phyloP scores from a whole-genome alignment of 1,140 invertebrate species.

The Pogonus chalceus region DNA sequence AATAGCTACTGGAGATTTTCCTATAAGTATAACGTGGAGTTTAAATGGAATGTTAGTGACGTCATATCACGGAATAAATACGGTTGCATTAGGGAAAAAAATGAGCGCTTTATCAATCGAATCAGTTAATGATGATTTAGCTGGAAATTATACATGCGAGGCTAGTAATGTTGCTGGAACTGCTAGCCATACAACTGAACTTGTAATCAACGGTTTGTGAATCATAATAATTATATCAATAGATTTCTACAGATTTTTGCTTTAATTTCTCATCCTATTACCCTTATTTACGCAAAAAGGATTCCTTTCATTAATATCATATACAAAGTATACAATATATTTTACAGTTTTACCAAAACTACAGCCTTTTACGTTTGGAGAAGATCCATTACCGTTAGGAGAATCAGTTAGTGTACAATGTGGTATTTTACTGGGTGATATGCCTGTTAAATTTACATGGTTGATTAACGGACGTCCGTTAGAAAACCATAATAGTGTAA shows the following conservation, averaged over 20 bases:
- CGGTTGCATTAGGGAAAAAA: constrained; percentile 34
- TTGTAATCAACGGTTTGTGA: constrained; percentile 43
- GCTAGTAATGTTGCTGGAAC: constrained; percentile 57
- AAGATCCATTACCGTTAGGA: constrained; percentile 38
- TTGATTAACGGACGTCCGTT: constrained; percentile 35
- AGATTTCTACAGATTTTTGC: not conserved
- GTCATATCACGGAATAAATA: constrained; percentile 4
- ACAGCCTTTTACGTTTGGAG: constrained; percentile 54
- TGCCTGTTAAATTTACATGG: constrained; percentile 35
- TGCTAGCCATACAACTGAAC: constrained; percentile 46
- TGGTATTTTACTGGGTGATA: constrained; percentile 25
- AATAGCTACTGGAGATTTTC: constrained; percentile 46
- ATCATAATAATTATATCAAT: constrained; percentile 12
- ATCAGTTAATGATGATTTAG: constrained; percentile 52
- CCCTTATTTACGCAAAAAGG: not conserved
- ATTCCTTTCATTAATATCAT: constrained; percentile 2
- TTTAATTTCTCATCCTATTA: not conserved
- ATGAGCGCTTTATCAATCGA: constrained; percentile 60
- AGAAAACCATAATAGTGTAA: constrained; percentile 15
- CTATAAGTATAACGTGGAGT: constrained; percentile 41
- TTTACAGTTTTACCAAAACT: constrained; percentile 41
- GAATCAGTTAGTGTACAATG: constrained; percentile 32
- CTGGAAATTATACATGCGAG: constrained; percentile 66
- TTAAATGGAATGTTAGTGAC: constrained; percentile 22
- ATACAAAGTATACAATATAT: not conserved